Evolutionary conservation across 2,888 invertebrate genomes (phyloP).

Genomic region (Chrysotoxum bicinctum): DNA sequence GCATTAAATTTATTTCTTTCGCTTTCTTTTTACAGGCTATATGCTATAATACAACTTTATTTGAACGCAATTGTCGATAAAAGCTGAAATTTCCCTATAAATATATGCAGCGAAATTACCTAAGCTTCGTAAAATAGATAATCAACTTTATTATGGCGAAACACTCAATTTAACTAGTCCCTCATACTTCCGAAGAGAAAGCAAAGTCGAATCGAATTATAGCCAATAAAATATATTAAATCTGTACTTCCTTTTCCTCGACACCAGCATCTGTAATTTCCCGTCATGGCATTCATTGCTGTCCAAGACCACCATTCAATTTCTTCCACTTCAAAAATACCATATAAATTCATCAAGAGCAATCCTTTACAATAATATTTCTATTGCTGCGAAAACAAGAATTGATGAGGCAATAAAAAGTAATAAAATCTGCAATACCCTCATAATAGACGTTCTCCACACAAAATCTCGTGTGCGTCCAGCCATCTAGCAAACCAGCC

Average conservation of each 20-base stretch:
- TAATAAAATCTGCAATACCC: constrained; percentile 51
- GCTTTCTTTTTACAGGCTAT: neutral
- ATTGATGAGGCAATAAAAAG: constrained; percentile 72
- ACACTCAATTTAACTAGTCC: constrained; percentile 60
- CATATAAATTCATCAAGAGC: constrained; percentile 63
- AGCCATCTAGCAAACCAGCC: neutral
- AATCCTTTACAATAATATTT: constrained; percentile 72
- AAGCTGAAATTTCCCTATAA: neutral
- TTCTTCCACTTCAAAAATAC: constrained; percentile 43
- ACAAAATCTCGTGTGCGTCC: constrained; percentile 40
- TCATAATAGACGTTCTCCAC: constrained; percentile 32
- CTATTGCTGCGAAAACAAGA: constrained; percentile 70
- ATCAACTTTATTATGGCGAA: constrained; percentile 49
- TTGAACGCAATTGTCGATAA: neutral
- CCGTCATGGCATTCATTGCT: neutral
- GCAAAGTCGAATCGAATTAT: neutral
- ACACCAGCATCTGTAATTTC: neutral
- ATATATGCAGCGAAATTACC: constrained; percentile 37
- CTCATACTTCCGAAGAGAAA: neutral
- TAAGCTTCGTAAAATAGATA: constrained; percentile 54
- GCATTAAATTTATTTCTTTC: neutral
- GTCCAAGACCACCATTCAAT: neutral
- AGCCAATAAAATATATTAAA: constrained; percentile 62
- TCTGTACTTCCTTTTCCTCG: neutral
- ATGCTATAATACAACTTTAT: neutral